These are phyloP conservation scores for Carettochelys insculpta DNA, from an alignment of 2,113 vertebrate species.

Conservation along the genomic window DNA sequence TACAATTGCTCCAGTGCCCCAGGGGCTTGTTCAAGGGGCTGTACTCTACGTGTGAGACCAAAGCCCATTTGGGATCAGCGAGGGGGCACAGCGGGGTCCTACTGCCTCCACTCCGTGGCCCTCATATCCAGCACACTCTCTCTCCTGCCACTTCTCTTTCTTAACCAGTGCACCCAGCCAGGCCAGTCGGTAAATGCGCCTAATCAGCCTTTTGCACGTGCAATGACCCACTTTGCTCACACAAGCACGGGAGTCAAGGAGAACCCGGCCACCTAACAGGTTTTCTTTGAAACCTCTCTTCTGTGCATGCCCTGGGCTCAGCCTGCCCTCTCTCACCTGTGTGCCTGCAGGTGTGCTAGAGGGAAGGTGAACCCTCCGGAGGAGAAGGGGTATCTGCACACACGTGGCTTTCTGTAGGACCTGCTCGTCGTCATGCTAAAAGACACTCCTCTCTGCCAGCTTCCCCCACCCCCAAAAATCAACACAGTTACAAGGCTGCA, in stretches of 20 bases:
- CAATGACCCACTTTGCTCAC: background rate
- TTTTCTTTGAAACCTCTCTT: too few relatives aligned
- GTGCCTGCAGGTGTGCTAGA: too few relatives aligned
- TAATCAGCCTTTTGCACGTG: background rate
- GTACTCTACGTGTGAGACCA: background rate
- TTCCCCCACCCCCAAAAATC: too few relatives aligned
- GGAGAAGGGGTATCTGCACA: too few relatives aligned
- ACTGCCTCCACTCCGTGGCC: background rate
- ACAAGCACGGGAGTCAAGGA: background rate
- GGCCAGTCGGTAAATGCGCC: background rate
- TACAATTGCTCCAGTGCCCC: too few relatives aligned
- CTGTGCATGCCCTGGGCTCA: background rate
- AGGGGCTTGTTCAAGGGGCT: background rate
- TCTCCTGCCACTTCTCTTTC: too few relatives aligned
- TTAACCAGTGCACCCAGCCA: background rate
- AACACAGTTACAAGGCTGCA: background rate
- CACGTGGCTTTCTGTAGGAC: background rate
- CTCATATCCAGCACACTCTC: background rate
- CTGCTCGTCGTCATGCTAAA: background rate
- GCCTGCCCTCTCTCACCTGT: background rate
- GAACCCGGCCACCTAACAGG: background rate
- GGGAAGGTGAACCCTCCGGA: background rate
- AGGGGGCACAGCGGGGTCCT: background rate
- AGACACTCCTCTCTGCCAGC: background rate
- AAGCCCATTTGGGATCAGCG: background rate